Conservation (phyloP, 2,888 invertebrate species). For the Omphaloscelis lunosa region DNA sequence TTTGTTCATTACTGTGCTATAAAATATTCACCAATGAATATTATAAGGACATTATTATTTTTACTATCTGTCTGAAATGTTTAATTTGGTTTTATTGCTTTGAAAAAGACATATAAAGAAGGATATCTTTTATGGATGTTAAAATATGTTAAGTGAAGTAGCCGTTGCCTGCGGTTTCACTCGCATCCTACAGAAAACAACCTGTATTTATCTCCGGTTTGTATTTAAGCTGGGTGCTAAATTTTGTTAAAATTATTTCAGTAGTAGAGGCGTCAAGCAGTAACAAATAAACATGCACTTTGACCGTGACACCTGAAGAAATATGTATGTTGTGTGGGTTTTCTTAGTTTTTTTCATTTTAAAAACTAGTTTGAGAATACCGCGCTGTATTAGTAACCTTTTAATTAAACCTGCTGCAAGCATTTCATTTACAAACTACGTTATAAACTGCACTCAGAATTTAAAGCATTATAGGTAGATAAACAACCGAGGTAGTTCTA, state of each 20-base stretch:
- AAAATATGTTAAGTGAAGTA: neutral
- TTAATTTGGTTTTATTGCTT: slow-evolving; percentile 11
- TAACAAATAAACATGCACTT: neutral
- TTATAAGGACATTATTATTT: neutral
- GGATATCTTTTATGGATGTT: neutral
- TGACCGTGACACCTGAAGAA: neutral
- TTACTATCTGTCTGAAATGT: neutral
- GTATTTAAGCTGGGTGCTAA: neutral
- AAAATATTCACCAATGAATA: slow-evolving; percentile 32
- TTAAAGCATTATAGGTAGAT: neutral
- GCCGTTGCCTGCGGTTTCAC: neutral
- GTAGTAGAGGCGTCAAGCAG: neutral
- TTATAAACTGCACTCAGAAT: slow-evolving; percentile 11
- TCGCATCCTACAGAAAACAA: neutral
- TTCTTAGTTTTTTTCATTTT: neutral
- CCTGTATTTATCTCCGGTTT: neutral
- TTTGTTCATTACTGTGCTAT: slow-evolving; percentile 13
- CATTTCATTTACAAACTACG: slow-evolving; percentile 4
- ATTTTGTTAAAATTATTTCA: neutral
- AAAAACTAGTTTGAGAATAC: slow-evolving; percentile 2
- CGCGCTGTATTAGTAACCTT: neutral
- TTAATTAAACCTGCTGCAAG: slow-evolving; percentile 19
- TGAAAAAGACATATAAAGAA: slow-evolving; percentile 1
- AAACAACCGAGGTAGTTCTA: neutral
- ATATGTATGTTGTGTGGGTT: neutral